These are phyloP conservation scores for Ornithorhynchus anatinus DNA, from an alignment of 2,113 vertebrate species.

Conservation along the genomic window DNA sequence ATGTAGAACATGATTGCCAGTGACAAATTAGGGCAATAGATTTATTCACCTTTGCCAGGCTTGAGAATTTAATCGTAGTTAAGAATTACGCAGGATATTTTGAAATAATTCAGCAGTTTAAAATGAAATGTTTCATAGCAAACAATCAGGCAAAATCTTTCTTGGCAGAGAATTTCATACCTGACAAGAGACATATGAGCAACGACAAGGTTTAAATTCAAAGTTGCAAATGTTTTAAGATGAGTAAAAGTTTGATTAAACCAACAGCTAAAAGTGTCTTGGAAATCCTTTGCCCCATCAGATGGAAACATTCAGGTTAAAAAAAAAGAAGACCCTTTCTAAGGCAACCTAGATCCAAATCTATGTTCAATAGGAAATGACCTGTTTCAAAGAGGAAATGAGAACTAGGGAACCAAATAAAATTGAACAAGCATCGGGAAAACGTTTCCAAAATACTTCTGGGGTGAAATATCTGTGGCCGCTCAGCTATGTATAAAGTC, in stretches of 20 bases:
- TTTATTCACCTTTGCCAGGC: conserved; percentile 27
- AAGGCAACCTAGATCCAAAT: no score
- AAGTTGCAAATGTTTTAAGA: background rate
- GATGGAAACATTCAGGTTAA: conserved; percentile 11
- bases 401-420: conserved; percentile 9
- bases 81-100: background rate
- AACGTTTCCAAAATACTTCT: conserved; percentile 48
- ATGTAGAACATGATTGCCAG: background rate
- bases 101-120: background rate
- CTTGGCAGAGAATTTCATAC: background rate
- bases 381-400: conserved; percentile 31
- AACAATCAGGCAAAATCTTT: background rate
- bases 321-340: background rate
- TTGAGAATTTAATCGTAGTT: conserved; percentile 15
- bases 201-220: background rate
- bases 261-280: background rate
- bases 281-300: background rate
- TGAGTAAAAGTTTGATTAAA: background rate
- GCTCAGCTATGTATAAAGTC: conserved; percentile 33
- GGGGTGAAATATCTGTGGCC: conserved; percentile 39
- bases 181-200: no score
- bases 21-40: background rate
- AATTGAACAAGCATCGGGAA: conserved; percentile 31
- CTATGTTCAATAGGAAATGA: conserved; percentile 24
- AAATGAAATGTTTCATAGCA: background rate